These are phyloP conservation scores for Serranochromis macrocephalus DNA, from an alignment of 2,113 vertebrate species.

Conservation along the genomic window DNA sequence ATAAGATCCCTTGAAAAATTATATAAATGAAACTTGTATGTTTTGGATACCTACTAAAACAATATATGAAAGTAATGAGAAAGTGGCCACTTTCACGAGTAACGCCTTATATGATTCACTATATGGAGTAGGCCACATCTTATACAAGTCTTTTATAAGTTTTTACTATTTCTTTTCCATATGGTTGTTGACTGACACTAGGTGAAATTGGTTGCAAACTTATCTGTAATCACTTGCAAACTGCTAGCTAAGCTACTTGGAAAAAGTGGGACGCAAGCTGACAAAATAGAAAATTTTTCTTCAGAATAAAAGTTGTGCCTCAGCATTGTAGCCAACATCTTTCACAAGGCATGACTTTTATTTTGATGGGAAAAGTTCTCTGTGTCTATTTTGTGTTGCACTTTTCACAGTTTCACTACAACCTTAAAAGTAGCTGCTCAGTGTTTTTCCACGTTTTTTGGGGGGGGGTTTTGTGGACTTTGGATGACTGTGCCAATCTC, in stretches of 20 bases:
- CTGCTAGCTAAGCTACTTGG: background rate
- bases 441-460: background rate
- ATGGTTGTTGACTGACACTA: background rate
- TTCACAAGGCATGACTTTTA: background rate
- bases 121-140: background rate
- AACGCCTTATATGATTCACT: background rate
- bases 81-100: background rate
- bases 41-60: background rate
- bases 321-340: background rate
- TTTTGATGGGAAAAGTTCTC: background rate
- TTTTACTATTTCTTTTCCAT: background rate
- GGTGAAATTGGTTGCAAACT: background rate
- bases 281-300: background rate
- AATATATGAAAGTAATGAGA: background rate
- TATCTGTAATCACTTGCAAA: background rate
- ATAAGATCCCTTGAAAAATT: background rate
- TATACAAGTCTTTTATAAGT: background rate
- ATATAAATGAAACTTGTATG: background rate
- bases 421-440: background rate
- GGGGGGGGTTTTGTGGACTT: fast-evolving
- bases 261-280: background rate
- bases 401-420: background rate
- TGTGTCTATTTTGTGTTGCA: background rate
- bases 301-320: background rate
- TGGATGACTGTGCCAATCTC: background rate